phyloP scores from a whole-genome alignment of 2,797 vertebrate species.

The Hozukius guyotensis region DNA sequence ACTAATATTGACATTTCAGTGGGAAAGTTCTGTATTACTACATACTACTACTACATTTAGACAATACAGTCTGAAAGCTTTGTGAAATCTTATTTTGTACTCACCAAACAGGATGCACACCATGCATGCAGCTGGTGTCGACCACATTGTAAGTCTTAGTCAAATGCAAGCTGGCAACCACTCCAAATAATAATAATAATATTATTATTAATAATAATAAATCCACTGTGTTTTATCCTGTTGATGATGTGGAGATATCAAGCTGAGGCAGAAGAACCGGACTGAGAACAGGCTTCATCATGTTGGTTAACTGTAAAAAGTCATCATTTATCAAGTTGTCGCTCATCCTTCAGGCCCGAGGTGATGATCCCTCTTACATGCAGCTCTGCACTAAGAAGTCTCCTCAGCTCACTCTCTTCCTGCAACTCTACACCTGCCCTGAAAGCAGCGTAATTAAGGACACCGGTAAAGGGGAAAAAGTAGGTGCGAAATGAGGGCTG shows the following conservation, averaged over 20 bases:
- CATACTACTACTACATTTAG: neutral
- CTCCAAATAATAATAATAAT: neutral
- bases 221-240: constrained; percentile 32
- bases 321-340: neutral
- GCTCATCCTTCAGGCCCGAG: neutral
- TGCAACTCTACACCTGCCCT: constrained; percentile 68
- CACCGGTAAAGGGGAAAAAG: constrained; percentile 14
- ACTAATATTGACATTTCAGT: neutral
- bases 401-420: neutral
- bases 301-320: constrained; percentile 3
- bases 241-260: neutral
- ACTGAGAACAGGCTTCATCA: constrained; percentile 42
- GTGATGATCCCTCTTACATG: constrained; percentile 2
- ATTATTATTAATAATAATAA: neutral
- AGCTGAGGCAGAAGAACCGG: neutral
- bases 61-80: neutral
- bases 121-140: constrained; percentile 10
- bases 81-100: constrained; percentile 23
- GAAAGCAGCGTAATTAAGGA: constrained; percentile 69
- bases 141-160: constrained; percentile 55
- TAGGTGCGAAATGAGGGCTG: constrained; percentile 74
- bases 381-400: neutral
- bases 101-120: constrained; percentile 70
- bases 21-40: neutral
- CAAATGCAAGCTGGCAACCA: neutral